Evolutionary conservation across 2,797 vertebrate genomes (phyloP).

Genomic region (Yasuhikotakia modesta): DNA sequence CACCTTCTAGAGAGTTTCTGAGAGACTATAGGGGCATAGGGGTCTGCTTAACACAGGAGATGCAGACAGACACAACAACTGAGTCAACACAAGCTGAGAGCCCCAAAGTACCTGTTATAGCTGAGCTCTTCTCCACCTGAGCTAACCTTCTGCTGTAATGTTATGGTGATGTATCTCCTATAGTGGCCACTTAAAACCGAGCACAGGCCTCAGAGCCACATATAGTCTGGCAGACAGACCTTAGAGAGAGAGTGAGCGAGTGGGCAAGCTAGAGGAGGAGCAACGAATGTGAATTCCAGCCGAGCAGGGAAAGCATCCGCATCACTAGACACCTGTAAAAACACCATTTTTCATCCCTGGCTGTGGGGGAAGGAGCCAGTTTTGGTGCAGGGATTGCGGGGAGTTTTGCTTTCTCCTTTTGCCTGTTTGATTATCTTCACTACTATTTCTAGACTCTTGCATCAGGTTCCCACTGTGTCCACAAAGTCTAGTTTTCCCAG

Average conservation of each 20-base stretch:
- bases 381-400: slow-evolving; percentile 39
- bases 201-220: not conserved
- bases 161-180: slow-evolving; percentile 32
- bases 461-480: not conserved
- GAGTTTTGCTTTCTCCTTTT: slow-evolving; percentile 7
- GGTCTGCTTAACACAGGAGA: slow-evolving; percentile 14
- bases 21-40: not conserved
- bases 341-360: slow-evolving; percentile 73
- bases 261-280: slow-evolving; percentile 53
- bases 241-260: slow-evolving; percentile 46
- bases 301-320: slow-evolving; percentile 62
- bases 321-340: slow-evolving; percentile 78
- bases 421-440: slow-evolving; percentile 60
- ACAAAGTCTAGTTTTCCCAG: not conserved
- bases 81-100: not conserved
- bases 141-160: slow-evolving; percentile 23
- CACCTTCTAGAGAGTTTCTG: slow-evolving; percentile 8
- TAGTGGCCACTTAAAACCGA: slow-evolving; percentile 33
- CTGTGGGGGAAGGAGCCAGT: slow-evolving; percentile 59
- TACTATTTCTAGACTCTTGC: not conserved
- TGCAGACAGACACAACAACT: slow-evolving; percentile 3
- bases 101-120: slow-evolving; percentile 36
- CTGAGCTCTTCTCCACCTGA: slow-evolving; percentile 15
- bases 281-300: slow-evolving; percentile 73
- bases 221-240: slow-evolving; percentile 48